Evolutionary conservation across 2,797 vertebrate species (phyloP).

Genomic region (Parauchenoglanis punctatus): DNA sequence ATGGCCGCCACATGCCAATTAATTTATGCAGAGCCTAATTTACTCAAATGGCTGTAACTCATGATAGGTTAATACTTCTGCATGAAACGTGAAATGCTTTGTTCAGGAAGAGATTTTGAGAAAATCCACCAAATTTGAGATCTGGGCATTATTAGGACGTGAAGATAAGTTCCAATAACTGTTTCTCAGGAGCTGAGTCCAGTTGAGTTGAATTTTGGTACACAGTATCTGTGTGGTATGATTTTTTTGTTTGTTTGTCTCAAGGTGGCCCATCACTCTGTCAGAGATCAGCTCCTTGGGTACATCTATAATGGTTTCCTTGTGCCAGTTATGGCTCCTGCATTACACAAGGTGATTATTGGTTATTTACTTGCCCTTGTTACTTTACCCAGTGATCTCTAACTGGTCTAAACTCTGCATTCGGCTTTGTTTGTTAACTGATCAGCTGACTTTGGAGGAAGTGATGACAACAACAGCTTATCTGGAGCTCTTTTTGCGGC

Average conservation of each 20-base stretch:
- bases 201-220: neutral
- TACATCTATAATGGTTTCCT: constrained; percentile 98
- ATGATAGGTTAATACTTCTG: neutral
- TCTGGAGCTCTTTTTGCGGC: constrained; percentile 92
- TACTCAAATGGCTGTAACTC: too few species aligned
- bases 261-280: constrained; percentile 89
- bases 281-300: constrained; percentile 87
- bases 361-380: too few species aligned
- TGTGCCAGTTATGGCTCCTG: constrained; percentile 93
- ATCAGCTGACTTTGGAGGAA: constrained; percentile 91
- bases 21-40: neutral
- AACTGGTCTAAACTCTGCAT: constrained; percentile 14
- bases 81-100: neutral
- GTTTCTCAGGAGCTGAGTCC: neutral
- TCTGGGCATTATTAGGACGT: neutral
- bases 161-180: neutral
- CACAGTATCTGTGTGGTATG: constrained; percentile 8
- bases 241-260: constrained; percentile 27
- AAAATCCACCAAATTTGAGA: neutral
- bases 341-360: constrained; percentile 88
- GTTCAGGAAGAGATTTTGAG: neutral
- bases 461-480: constrained; percentile 96
- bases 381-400: neutral
- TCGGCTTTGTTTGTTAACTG: constrained; percentile 20
- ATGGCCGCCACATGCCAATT: neutral